Evolutionary conservation across 2,797 vertebrate genomes (phyloP).

Genomic region (Enteromius viviparus): DNA sequence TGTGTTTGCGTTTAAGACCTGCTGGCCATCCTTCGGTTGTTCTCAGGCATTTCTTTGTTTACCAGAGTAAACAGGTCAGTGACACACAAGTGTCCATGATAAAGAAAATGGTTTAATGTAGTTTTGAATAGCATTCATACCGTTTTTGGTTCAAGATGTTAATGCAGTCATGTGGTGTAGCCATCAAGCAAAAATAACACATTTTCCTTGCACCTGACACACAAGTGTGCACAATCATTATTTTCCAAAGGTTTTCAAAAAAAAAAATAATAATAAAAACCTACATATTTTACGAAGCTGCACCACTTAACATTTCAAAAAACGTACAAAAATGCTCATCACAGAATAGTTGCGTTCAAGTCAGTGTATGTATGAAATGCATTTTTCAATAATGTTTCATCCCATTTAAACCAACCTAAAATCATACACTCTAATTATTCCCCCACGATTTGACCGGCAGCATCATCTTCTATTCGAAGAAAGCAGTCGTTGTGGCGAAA

Average conservation of each 20-base stretch:
- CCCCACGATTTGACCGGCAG: constrained; percentile 59
- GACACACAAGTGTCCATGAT: neutral
- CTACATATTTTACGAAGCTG: neutral
- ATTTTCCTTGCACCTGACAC: neutral
- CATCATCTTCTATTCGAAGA: constrained; percentile 63
- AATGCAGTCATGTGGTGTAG: neutral
- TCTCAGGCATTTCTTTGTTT: constrained; percentile 31
- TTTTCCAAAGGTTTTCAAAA: neutral
- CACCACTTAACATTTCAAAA: neutral
- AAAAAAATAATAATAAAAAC: too few relatives aligned
- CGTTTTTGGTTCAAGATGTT: neutral
- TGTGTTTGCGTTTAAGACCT: constrained; percentile 40
- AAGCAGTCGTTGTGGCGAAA: constrained; percentile 68
- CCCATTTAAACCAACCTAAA: constrained; percentile 63
- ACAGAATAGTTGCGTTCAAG: neutral
- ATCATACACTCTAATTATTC: constrained; percentile 68
- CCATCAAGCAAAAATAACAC: neutral
- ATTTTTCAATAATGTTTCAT: neutral
- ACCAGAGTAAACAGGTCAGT: neutral
- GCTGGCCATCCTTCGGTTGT: constrained; percentile 16
- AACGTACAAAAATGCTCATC: neutral
- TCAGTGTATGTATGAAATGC: neutral
- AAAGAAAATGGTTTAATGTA: neutral
- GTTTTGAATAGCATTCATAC: neutral
- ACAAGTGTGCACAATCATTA: neutral